These are phyloP conservation scores for Dicrurus megarhynchus DNA, from an alignment of 2,113 vertebrate species.

Conservation along the genomic window DNA sequence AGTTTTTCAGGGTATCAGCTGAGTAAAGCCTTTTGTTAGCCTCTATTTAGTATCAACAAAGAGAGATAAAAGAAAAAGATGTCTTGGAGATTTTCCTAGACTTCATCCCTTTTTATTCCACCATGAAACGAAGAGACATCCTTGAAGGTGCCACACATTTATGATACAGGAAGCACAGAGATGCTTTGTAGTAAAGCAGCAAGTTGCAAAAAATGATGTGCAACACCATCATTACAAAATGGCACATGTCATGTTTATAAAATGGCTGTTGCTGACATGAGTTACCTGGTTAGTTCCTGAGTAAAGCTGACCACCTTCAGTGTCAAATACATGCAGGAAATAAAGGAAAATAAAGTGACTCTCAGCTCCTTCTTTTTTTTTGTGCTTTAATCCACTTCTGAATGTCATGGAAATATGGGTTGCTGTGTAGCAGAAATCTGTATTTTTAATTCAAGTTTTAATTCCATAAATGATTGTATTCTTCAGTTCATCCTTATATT, in stretches of 20 bases:
- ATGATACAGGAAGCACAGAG: neutral
- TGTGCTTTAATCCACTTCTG: neutral
- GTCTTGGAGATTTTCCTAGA: neutral
- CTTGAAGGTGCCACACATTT: neutral
- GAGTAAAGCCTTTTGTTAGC: neutral
- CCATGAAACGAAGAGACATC: neutral
- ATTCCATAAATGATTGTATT: neutral
- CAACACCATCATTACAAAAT: neutral
- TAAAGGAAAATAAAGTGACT: neutral
- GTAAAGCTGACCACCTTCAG: neutral
- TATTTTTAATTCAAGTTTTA: neutral
- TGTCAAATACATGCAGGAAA: neutral
- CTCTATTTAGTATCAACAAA: neutral
- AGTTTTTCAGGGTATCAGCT: neutral
- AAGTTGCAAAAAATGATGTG: neutral
- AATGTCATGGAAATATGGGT: neutral
- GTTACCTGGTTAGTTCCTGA: neutral
- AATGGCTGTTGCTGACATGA: neutral
- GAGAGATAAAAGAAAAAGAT: neutral
- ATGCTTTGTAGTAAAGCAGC: neutral
- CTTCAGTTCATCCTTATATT: neutral
- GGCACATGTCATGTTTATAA: neutral
- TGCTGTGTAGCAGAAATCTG: neutral
- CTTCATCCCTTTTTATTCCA: neutral
- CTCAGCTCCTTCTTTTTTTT: neutral